Conservation (phyloP, 2,888 invertebrate species). For the Dioctria rufipes region DNA sequence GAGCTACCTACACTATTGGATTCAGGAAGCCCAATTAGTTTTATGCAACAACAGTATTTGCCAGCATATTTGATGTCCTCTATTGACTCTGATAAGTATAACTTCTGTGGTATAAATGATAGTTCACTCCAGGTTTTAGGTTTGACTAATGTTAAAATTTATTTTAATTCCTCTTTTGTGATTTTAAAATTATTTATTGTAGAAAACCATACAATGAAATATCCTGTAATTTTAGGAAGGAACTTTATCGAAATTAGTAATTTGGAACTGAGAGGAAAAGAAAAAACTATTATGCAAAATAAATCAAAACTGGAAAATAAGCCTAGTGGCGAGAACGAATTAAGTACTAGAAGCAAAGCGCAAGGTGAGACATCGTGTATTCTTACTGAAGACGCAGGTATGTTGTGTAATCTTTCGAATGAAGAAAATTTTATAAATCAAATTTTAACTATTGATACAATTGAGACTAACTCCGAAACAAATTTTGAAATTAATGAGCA, state of each 20-base stretch:
- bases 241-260: background rate
- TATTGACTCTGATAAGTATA: too few relatives aligned
- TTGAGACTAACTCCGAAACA: background rate
- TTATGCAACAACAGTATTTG: too few relatives aligned
- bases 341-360: background rate
- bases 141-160: background rate
- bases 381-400: background rate
- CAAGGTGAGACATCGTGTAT: background rate
- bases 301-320: background rate
- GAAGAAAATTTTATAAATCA: background rate
- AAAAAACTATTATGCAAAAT: background rate
- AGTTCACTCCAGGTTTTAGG: conserved; percentile 3
- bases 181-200: background rate
- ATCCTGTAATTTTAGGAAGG: conserved; percentile 21
- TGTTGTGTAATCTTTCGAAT: background rate
- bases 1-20: too few relatives aligned
- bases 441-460: background rate
- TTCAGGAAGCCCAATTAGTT: too few relatives aligned
- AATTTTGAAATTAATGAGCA: background rate
- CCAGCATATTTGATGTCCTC: too few relatives aligned
- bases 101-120: background rate
- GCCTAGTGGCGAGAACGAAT: background rate
- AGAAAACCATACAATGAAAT: background rate
- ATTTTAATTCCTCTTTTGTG: background rate
- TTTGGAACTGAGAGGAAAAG: background rate